Evolutionary conservation across 2,113 vertebrate genomes (phyloP).

Genomic region (Tautogolabrus adspersus): DNA sequence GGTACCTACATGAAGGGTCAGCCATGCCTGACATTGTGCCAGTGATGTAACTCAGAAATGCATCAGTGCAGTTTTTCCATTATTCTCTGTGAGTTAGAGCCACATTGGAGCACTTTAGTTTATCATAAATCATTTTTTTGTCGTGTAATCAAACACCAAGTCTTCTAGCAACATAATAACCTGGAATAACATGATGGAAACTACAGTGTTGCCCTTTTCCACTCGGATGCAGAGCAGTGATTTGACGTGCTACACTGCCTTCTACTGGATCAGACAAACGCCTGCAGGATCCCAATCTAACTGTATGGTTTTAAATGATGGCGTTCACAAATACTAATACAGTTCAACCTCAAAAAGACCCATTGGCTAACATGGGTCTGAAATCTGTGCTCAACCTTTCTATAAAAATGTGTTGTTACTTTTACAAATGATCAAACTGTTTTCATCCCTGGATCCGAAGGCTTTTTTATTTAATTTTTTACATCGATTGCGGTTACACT

Average conservation of each 20-base stretch:
- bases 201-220: neutral
- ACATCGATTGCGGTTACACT: conserved; percentile 11
- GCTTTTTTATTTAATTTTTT: neutral
- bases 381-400: neutral
- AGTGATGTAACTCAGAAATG: neutral
- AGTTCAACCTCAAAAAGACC: neutral
- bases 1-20: conserved; percentile 9
- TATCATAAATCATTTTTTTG: neutral
- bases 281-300: conserved; percentile 9
- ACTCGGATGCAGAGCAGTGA: neutral
- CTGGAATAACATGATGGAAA: neutral
- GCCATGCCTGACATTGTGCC: neutral
- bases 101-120: neutral
- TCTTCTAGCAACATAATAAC: neutral
- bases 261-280: conserved; percentile 52
- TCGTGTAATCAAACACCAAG: neutral
- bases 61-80: neutral
- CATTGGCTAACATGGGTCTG: no score
- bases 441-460: neutral
- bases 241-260: conserved; percentile 50
- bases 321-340: neutral
- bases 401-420: neutral
- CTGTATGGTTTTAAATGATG: neutral
- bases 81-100: neutral
- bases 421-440: neutral